Evolutionary conservation across 2,797 vertebrate species (phyloP), one percentile per base, ranked within the genome.

Genomic region (Pangasius mekongensis): DNA sequence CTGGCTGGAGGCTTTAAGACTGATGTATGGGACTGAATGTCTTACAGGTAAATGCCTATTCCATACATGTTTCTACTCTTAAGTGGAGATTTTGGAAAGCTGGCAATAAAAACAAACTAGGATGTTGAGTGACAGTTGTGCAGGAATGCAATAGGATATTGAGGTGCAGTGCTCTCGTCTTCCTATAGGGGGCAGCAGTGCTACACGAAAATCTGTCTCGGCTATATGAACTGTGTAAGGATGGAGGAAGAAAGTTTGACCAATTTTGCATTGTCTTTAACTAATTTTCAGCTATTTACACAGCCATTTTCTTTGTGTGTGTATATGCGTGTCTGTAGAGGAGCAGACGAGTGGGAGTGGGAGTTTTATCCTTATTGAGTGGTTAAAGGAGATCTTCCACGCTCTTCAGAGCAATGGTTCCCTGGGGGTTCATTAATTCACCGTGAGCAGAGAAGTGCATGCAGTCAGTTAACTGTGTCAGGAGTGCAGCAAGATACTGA

Each of bases 121-220:
- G 18, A 39, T 5, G 33, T 27, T 5, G 39, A 3, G 1, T 20
- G 33, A 39, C 5, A 36, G 7, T 58, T 6, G 47, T 13, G 11
- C 2, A 9, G 52, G 80, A 69, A 43, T 43, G 33, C 24, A 18
- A 18, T 54, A 62, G n/a, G 56, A 60, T 20, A 36, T 86, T 13
- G 49, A 73, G 77, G 66, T 74, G 77, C 58, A 77, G 60, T 49
- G 67, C 24, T 66, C 24, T 77, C 24, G 27, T 83, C 43, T 86
- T 86, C 78, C 80, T 56, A 9, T 47, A 89, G 88, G 85, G 69
- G 80, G 60, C 85, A 89, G 85, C 80, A 86, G 56, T 36, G 11
- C 71, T 77, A 67, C 80, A 82, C 47, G 9, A 85, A 67, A 36
- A 36, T 54, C 24, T 49, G 39, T 52, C 47, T 71, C 27, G 0